Conservation (phyloP, 2,797 vertebrate species). For the Pipistrellus pygmaeus region DNA sequence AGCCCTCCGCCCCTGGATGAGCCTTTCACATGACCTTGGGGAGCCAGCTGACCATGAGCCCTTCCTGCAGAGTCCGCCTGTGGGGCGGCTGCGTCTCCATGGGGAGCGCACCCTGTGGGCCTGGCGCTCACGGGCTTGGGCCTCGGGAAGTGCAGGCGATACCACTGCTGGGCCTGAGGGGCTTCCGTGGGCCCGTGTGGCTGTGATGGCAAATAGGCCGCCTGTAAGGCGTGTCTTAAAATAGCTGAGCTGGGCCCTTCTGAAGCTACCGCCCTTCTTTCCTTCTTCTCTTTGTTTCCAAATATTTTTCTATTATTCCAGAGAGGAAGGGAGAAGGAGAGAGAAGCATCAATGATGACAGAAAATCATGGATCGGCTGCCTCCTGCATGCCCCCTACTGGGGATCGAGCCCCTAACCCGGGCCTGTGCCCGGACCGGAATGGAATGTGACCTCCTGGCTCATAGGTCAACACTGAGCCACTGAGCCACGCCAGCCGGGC, state of each 20-base stretch:
- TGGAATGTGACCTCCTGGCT: no score
- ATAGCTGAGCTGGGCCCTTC: neutral
- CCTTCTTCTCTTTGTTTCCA: neutral
- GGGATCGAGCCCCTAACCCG: no score
- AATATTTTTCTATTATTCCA: no score
- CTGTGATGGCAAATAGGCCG: neutral
- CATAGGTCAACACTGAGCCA: no score
- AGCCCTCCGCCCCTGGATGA: neutral
- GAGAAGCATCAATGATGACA: no score
- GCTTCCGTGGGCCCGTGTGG: constrained; percentile 14
- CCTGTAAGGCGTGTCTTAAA: neutral
- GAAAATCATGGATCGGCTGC: no score
- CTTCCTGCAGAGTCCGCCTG: neutral
- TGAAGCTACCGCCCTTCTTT: neutral
- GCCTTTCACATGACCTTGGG: constrained; percentile 51
- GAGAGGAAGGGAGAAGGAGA: no score
- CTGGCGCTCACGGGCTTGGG: neutral
- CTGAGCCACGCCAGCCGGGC: no score
- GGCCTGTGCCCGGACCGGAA: no score
- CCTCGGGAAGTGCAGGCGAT: constrained; percentile 49
- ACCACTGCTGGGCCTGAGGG: neutral
- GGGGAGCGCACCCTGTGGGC: neutral
- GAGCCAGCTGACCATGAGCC: constrained; percentile 10
- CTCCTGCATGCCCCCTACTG: no score
- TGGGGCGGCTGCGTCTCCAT: constrained; percentile 41